phyloP scores from a whole-genome alignment of 92 coral and sea anemone genomes.

The Desmophyllum pertusum region DNA sequence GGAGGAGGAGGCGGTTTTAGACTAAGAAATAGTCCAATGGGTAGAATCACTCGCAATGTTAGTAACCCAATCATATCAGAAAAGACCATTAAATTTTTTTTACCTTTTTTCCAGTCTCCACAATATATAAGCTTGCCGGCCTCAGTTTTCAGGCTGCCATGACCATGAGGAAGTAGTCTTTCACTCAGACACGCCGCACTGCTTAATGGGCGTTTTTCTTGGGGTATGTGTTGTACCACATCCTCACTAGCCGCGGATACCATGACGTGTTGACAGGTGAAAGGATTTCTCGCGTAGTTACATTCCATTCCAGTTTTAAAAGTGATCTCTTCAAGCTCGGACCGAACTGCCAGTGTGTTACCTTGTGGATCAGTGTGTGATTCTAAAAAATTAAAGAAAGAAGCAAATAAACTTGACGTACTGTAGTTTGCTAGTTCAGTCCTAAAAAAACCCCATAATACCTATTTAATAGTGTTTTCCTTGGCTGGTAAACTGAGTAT shows the following conservation, averaged over 20 bases:
- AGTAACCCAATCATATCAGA: not conserved
- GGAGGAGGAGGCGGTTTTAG: too few species aligned
- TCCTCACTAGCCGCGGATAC: constrained; percentile 4
- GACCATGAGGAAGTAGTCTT: constrained; percentile 57
- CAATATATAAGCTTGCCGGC: constrained; percentile 54
- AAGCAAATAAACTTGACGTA: not conserved
- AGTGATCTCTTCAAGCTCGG: constrained; percentile 22
- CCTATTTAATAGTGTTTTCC: too few species aligned
- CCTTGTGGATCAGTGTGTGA: not conserved
- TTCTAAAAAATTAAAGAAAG: not conserved
- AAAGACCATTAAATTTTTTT: not conserved
- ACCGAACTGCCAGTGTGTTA: constrained; percentile 1
- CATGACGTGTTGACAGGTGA: not conserved
- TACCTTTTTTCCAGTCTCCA: constrained; percentile 59
- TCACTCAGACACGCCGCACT: not conserved
- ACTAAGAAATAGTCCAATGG: too few species aligned
- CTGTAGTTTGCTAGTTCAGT: not conserved
- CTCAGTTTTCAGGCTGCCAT: constrained; percentile 55
- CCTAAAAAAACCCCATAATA: not conserved
- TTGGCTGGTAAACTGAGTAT: too few species aligned
- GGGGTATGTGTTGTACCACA: not conserved
- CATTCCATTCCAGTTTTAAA: constrained; percentile 11
- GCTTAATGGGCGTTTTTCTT: not conserved
- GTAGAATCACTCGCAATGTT: too few species aligned
- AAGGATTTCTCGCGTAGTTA: constrained; percentile 27